Percentiles rank a stretch among this genome's conserved stretches.
phyloP scores from a whole-genome alignment of 2,888 invertebrate genomes.

The Trichogramma dendrolimi region DNA sequence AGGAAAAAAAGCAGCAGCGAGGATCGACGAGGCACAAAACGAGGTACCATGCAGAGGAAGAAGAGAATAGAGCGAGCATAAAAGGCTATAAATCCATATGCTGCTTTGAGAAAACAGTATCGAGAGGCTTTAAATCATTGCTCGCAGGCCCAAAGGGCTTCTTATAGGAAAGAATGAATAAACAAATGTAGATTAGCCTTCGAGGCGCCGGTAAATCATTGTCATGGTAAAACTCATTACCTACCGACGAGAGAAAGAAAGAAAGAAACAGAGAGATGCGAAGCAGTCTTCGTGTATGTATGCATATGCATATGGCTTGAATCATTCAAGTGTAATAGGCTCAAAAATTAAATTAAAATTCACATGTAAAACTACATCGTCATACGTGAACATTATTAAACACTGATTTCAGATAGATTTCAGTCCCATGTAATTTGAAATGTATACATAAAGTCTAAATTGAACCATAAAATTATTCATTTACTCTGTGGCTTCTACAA shows the following conservation, averaged over 20 bases:
- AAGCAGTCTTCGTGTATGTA: too few relatives aligned
- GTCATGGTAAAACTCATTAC: constrained; percentile 44
- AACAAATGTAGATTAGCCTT: constrained; percentile 50
- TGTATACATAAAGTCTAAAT: too few relatives aligned
- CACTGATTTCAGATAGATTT: too few relatives aligned
- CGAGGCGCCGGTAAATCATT: constrained; percentile 46
- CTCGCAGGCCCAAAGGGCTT: constrained; percentile 33
- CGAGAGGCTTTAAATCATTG: constrained; percentile 46
- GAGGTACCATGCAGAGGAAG: neutral
- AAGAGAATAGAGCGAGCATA: constrained; percentile 13
- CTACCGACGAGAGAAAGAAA: constrained; percentile 1
- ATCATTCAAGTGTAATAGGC: too few relatives aligned
- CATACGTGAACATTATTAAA: too few relatives aligned
- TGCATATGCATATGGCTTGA: too few relatives aligned
- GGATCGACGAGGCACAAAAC: neutral
- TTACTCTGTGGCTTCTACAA: too few relatives aligned
- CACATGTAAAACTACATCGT: too few relatives aligned
- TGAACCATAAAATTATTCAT: too few relatives aligned
- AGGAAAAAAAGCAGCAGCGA: neutral
- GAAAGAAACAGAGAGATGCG: too few relatives aligned
- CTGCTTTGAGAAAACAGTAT: neutral
- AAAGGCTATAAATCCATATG: constrained; percentile 43
- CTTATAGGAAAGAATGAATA: constrained; percentile 39
- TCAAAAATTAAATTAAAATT: too few relatives aligned
- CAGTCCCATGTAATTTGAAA: too few relatives aligned